Evolutionary conservation across 1,140 invertebrate species (phyloP).

Genomic region (Agraylea sexmaculata): DNA sequence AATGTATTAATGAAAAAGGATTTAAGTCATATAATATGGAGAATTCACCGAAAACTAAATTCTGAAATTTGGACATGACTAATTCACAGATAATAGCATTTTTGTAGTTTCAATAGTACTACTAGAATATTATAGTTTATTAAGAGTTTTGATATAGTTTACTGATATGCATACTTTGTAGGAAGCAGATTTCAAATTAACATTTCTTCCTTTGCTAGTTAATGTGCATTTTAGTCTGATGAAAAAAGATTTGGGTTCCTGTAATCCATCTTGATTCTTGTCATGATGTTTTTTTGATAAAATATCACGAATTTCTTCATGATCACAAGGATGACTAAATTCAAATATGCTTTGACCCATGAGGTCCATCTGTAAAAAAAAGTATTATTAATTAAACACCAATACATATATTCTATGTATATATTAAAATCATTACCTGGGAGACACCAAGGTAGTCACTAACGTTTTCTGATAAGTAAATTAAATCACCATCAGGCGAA

Average conservation of each 20-base stretch:
- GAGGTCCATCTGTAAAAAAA: conserved; percentile 69
- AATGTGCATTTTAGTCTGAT: conserved; percentile 84
- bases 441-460: conserved; percentile 78
- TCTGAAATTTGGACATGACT: too few relatives aligned
- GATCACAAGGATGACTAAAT: conserved; percentile 89
- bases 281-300: conserved; percentile 44
- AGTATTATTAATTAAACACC: background rate
- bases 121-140: conserved; percentile 4
- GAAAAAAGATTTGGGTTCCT: conserved; percentile 46
- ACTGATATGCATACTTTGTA: conserved; percentile 86
- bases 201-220: conserved; percentile 78
- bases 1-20: too few relatives aligned
- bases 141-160: background rate
- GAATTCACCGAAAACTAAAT: too few relatives aligned
- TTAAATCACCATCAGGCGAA: conserved; percentile 78
- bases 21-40: too few relatives aligned
- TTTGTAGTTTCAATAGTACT: too few relatives aligned
- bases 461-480: conserved; percentile 86
- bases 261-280: conserved; percentile 27
- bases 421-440: conserved; percentile 51
- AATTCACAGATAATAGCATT: too few relatives aligned
- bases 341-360: conserved; percentile 90
- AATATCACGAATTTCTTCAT: conserved; percentile 78
- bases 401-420: conserved; percentile 3
- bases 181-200: conserved; percentile 83